These are phyloP conservation scores for Chloroceryle inda DNA, from an alignment of 2,797 vertebrate genomes.

Conservation along the genomic window DNA sequence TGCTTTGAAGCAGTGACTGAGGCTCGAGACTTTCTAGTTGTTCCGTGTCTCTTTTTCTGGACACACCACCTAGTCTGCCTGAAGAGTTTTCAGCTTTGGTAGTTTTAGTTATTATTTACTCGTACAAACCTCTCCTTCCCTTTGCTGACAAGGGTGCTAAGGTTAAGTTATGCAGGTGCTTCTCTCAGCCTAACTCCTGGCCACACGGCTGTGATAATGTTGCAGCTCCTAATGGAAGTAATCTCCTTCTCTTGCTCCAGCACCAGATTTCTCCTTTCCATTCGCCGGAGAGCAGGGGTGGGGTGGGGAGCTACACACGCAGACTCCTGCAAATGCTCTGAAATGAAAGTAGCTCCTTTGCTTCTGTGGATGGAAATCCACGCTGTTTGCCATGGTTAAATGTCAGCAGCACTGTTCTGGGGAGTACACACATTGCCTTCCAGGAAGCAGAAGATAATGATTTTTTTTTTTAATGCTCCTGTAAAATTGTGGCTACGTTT, in stretches of 20 bases:
- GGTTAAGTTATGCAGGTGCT: not conserved
- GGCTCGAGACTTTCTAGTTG: not conserved
- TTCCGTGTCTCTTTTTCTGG: not conserved
- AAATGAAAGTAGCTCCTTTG: not conserved
- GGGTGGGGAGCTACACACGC: rapidly evolving
- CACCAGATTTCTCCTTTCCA: not conserved
- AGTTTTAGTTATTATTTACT: not conserved
- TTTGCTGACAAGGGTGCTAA: not conserved
- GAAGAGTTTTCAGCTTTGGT: not conserved
- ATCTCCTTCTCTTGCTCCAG: not conserved
- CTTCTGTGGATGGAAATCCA: not conserved
- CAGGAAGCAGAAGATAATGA: not conserved
- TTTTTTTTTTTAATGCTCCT: not conserved
- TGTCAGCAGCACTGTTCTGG: not conserved
- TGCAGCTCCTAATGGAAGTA: not conserved
- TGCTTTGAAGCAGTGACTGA: not conserved
- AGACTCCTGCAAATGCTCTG: not conserved
- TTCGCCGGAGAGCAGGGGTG: not conserved
- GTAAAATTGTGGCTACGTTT: not conserved
- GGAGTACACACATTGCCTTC: not conserved
- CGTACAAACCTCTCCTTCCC: not conserved
- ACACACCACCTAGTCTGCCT: not conserved
- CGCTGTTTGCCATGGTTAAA: not conserved
- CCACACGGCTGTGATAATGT: not conserved
- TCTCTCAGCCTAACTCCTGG: not conserved